Evolutionary conservation across 2,113 vertebrate genomes (phyloP).

Genomic region (Muntiacus muntjak): DNA sequence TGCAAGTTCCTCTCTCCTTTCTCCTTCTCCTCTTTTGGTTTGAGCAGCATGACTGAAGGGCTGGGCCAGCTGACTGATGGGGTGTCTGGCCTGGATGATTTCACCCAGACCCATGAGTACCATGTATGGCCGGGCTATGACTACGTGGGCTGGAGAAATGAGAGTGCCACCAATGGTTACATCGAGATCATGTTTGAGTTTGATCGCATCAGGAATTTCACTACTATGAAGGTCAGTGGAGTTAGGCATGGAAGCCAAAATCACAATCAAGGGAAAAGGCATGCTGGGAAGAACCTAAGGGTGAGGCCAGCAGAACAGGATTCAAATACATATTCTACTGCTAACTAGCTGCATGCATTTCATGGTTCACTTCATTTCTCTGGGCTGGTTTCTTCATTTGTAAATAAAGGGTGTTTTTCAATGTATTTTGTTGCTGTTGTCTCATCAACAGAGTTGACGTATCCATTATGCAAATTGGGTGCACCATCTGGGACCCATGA

Average conservation of each 20-base stretch:
- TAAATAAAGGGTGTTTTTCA: not conserved
- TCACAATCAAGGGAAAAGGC: not conserved
- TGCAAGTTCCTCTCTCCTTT: not conserved
- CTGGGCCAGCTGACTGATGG: slow-evolving; percentile 96
- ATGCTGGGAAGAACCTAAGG: not conserved
- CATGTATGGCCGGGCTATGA: slow-evolving; percentile 95
- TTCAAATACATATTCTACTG: not conserved
- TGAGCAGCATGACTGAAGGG: slow-evolving; percentile 89
- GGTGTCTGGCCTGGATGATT: slow-evolving; percentile 94
- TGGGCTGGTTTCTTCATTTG: not conserved
- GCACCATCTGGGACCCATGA: not conserved
- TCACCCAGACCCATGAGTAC: slow-evolving; percentile 92
- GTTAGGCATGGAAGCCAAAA: not conserved
- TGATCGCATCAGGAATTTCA: slow-evolving; percentile 94
- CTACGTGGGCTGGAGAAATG: slow-evolving; percentile 96
- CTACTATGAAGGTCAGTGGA: slow-evolving; percentile 93
- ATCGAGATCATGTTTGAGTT: slow-evolving; percentile 96
- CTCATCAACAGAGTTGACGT: not conserved
- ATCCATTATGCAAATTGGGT: not conserved
- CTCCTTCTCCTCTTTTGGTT: not conserved
- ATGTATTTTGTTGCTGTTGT: not conserved
- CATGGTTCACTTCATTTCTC: not conserved
- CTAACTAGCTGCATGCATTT: not conserved
- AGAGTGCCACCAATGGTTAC: slow-evolving; percentile 86
- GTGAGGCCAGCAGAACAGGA: not conserved